Conservation (phyloP, 2,797 vertebrate genomes). For the Coracias cyanogaster region DNA sequence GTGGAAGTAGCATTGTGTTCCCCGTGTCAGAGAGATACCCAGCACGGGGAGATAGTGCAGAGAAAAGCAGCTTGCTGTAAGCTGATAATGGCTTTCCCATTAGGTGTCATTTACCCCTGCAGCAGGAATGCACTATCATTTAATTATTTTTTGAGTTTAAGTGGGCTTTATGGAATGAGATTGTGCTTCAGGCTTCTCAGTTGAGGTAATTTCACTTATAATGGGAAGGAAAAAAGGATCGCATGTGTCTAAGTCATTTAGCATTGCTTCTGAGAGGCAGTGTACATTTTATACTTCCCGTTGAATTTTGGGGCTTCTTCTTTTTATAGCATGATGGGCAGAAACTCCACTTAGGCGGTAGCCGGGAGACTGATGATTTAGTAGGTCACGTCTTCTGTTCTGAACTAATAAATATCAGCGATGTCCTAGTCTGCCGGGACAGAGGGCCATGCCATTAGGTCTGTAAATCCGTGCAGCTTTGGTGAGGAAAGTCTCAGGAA, state of each 20-base stretch:
- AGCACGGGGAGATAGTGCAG: neutral
- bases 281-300: conserved; percentile 9
- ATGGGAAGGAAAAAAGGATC: neutral
- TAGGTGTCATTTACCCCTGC: conserved; percentile 3
- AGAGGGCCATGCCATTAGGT: neutral
- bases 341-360: neutral
- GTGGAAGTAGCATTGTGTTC: neutral
- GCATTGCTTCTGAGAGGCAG: neutral
- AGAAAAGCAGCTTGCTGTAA: neutral
- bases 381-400: conserved; percentile 3
- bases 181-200: conserved; percentile 3
- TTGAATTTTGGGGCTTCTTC: conserved; percentile 20
- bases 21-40: neutral
- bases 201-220: conserved; percentile 23
- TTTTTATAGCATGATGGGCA: conserved; percentile 2
- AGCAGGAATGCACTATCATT: conserved; percentile 26
- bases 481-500: neutral
- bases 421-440: neutral
- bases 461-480: neutral
- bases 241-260: neutral
- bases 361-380: neutral
- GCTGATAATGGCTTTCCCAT: conserved; percentile 32
- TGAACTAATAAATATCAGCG: neutral
- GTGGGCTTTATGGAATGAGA: conserved; percentile 40
- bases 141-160: conserved; percentile 61